A percentile compares a stretch with the other conserved stretches of the same genome.
phyloP scores from a whole-genome alignment of 2,113 vertebrate species.

The Propithecus coquereli region DNA sequence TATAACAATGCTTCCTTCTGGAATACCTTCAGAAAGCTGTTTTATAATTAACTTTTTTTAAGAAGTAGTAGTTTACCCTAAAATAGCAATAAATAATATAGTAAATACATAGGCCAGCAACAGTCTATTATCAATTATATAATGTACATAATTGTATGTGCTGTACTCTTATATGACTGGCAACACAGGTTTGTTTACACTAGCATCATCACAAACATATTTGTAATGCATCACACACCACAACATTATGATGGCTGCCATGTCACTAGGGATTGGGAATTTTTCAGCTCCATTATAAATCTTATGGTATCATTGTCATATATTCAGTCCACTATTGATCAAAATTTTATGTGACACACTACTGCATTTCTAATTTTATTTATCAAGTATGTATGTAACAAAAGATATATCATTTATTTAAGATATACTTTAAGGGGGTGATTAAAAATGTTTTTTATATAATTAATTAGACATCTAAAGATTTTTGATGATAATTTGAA shows the following conservation, averaged over 20 bases:
- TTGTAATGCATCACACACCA: background rate
- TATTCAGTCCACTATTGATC: background rate
- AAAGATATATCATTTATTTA: background rate
- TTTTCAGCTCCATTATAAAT: background rate
- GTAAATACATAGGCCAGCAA: background rate
- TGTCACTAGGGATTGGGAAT: background rate
- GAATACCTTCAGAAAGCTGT: background rate
- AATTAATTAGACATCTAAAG: background rate
- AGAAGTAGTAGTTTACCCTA: background rate
- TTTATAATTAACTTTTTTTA: background rate
- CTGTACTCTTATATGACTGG: background rate
- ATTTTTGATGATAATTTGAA: background rate
- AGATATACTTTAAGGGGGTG: background rate
- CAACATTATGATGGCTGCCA: background rate
- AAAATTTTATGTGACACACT: background rate
- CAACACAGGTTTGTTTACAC: too few relatives aligned
- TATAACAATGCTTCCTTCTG: background rate
- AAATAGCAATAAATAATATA: background rate
- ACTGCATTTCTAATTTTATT: background rate
- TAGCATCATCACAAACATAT: too few relatives aligned
- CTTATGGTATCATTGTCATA: background rate
- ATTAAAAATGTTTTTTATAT: background rate
- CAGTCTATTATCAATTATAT: background rate
- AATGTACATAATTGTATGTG: background rate
- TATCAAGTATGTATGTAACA: background rate